phyloP scores from a whole-genome alignment of 2,888 invertebrate species.

The Zhengitettix transpicula region DNA sequence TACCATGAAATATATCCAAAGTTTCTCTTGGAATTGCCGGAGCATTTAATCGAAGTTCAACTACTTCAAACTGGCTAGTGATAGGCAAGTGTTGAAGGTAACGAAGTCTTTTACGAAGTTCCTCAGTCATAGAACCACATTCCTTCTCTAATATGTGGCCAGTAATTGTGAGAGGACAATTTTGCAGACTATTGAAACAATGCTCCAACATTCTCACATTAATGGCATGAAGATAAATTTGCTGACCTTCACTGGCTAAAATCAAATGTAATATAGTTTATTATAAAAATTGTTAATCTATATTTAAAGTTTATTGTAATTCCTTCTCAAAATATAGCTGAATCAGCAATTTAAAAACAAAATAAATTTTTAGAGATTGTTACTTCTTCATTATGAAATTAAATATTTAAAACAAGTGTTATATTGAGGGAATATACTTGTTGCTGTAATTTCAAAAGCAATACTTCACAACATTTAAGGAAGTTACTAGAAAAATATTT shows the following conservation, averaged over 20 bases:
- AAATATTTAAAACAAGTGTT: too few relatives aligned
- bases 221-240: slow-evolving; percentile 77
- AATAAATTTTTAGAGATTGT: too few relatives aligned
- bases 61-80: slow-evolving; percentile 77
- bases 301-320: too few relatives aligned
- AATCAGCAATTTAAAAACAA: too few relatives aligned
- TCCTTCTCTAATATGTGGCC: slow-evolving; percentile 80
- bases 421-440: too few relatives aligned
- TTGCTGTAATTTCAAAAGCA: too few relatives aligned
- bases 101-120: slow-evolving; percentile 53
- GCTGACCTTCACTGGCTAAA: slow-evolving; percentile 77
- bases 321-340: too few relatives aligned
- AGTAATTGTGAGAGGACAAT: slow-evolving; percentile 53
- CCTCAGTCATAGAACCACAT: slow-evolving; percentile 68
- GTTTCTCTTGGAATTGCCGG: slow-evolving; percentile 54
- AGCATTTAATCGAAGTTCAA: slow-evolving; percentile 64
- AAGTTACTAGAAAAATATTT: background rate
- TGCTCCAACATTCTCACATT: slow-evolving; percentile 79
- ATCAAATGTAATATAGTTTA: slow-evolving; percentile 15
- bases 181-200: slow-evolving; percentile 66
- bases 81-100: slow-evolving; percentile 78
- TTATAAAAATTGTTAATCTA: too few relatives aligned
- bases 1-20: slow-evolving; percentile 51
- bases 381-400: too few relatives aligned
- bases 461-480: background rate